These are phyloP conservation scores for Microcebus tavaratra DNA, from an alignment of 2,113 vertebrate genomes.

Conservation along the genomic window DNA sequence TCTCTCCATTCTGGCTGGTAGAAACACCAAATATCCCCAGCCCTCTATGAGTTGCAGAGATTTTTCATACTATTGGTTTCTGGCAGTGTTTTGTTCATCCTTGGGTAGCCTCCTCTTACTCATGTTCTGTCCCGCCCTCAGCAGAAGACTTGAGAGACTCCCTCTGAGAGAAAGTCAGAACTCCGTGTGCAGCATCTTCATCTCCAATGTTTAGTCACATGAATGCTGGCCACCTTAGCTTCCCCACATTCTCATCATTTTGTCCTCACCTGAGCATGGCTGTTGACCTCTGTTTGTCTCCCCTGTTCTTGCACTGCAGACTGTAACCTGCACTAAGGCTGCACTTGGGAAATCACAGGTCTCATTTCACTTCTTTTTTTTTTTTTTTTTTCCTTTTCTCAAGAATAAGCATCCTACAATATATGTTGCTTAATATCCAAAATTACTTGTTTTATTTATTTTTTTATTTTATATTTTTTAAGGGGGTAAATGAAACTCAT, in stretches of 20 bases:
- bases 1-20: neutral
- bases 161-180: neutral
- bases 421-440: neutral
- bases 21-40: neutral
- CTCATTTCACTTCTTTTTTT: neutral
- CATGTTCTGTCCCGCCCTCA: neutral
- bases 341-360: neutral
- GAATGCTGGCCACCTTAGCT: neutral
- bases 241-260: neutral
- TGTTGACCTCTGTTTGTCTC: neutral
- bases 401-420: neutral
- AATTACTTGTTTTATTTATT: neutral
- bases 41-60: neutral
- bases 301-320: neutral
- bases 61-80: neutral
- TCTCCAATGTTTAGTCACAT: neutral
- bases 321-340: neutral
- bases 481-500: neutral
- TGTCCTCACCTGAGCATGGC: neutral
- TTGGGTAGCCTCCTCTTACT: neutral
- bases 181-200: neutral
- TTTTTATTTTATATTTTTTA: neutral
- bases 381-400: neutral
- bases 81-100: neutral
- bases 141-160: neutral